Percentiles rank a stretch among this genome's conserved stretches.
phyloP scores from a whole-genome alignment of 2,797 vertebrate species.

The Vespertilio murinus region DNA sequence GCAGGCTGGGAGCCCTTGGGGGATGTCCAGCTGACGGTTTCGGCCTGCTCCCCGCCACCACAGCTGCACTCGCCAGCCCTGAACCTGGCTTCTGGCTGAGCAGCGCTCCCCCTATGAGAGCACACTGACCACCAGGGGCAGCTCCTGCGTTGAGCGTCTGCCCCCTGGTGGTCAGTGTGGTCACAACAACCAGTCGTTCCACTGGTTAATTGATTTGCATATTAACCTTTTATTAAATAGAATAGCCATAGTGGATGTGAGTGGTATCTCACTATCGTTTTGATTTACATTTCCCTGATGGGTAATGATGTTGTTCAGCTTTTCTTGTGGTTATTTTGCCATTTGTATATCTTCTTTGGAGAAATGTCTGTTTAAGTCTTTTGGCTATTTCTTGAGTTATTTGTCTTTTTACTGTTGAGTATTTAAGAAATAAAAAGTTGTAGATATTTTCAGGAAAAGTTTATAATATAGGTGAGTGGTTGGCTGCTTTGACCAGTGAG shows the following conservation, averaged over 20 bases:
- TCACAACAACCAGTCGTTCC: too few relatives aligned
- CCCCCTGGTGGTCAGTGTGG: too few relatives aligned
- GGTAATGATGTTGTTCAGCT: neutral
- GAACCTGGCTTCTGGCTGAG: too few relatives aligned
- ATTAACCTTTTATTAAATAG: too few relatives aligned
- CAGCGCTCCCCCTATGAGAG: too few relatives aligned
- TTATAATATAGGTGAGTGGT: neutral
- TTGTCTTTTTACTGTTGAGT: slow-evolving; percentile 12
- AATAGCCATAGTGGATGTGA: neutral
- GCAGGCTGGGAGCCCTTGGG: too few relatives aligned
- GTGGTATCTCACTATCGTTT: neutral
- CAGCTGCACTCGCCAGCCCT: too few relatives aligned
- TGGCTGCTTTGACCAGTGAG: neutral
- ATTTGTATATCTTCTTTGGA: neutral
- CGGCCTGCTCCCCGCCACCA: too few relatives aligned
- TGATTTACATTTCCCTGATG: neutral
- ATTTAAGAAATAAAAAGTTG: slow-evolving; percentile 16
- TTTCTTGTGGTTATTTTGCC: neutral
- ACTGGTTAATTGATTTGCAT: too few relatives aligned
- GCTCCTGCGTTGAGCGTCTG: too few relatives aligned
- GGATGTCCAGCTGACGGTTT: too few relatives aligned
- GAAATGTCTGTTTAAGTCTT: neutral
- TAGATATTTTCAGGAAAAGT: neutral
- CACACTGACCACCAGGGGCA: too few relatives aligned
- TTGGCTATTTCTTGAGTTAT: neutral